A percentile compares a stretch with the other conserved stretches of the same genome.
These are phyloP conservation scores for Ataeniobius toweri DNA, from an alignment of 2,797 vertebrate genomes.

Conservation along the genomic window DNA sequence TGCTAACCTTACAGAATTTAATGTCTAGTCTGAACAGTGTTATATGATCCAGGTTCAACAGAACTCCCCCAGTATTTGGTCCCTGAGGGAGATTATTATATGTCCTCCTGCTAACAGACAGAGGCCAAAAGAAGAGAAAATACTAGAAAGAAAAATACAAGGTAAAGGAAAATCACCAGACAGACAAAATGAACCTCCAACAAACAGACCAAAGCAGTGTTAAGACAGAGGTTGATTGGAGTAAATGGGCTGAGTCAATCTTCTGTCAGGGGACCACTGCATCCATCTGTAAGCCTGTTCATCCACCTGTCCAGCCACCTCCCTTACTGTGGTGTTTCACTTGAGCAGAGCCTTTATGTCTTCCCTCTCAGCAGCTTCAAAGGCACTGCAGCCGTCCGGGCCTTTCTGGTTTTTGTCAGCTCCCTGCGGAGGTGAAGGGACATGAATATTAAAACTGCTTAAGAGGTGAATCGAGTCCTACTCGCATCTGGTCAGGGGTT, in stretches of 20 bases:
- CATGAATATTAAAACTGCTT: conserved; percentile 49
- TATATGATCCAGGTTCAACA: conserved; percentile 47
- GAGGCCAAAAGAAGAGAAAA: conserved; percentile 60
- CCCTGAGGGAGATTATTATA: conserved; percentile 63
- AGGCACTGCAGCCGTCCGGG: conserved; percentile 64
- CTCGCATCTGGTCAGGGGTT: conserved; percentile 26
- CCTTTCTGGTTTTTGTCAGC: conserved; percentile 77
- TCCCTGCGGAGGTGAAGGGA: conserved; percentile 69
- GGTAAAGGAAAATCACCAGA: conserved; percentile 51
- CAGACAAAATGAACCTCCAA: conserved; percentile 66
- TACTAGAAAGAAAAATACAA: conserved; percentile 31
- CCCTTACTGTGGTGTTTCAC: conserved; percentile 62
- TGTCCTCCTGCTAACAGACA: conserved; percentile 63
- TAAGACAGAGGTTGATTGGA: conserved; percentile 63
- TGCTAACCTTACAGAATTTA: conserved; percentile 35
- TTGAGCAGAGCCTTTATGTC: conserved; percentile 79
- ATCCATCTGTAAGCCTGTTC: conserved; percentile 62
- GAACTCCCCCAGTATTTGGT: conserved; percentile 66
- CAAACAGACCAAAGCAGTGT: conserved; percentile 77
- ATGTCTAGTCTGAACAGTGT: conserved; percentile 63
- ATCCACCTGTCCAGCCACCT: conserved; percentile 65
- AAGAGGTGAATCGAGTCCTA: conserved; percentile 6
- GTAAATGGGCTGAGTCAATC: conserved; percentile 54
- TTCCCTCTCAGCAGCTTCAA: conserved; percentile 64
- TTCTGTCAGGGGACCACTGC: conserved; percentile 68